Percentiles rank a stretch among this genome's conserved stretches.
Evolutionary conservation across 64 coral and sea anemone genomes (phyloP).

Genomic region (Dendrophyllia cribrosa): DNA sequence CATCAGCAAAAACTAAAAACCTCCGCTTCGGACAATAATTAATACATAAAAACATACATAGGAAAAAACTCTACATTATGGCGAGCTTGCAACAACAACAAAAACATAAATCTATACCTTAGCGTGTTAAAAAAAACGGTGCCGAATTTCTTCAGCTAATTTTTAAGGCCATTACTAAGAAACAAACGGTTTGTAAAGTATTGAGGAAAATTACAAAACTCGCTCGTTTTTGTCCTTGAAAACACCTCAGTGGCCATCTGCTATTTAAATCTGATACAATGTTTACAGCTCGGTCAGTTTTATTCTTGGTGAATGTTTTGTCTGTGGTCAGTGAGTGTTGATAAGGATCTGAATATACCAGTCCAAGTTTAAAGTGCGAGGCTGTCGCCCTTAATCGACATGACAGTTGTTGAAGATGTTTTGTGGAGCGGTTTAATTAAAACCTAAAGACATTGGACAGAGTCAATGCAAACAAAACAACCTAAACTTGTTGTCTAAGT

Average conservation of each 20-base stretch:
- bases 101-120: no score
- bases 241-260: neutral
- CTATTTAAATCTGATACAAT: neutral
- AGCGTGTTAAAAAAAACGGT: no score
- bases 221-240: neutral
- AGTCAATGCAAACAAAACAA: neutral
- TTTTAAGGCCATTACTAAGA: neutral
- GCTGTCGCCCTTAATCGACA: neutral
- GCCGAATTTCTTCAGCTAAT: no score
- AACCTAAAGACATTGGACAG: neutral
- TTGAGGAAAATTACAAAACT: neutral
- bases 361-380: neutral
- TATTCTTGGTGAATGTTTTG: neutral
- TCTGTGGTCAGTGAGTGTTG: neutral
- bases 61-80: no score
- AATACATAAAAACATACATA: no score
- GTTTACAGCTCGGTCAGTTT: neutral
- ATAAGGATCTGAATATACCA: conserved; percentile 13
- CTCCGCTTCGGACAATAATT: no score
- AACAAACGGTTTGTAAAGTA: neutral
- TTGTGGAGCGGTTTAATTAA: neutral
- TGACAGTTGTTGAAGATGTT: conserved; percentile 24
- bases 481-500: neutral
- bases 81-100: no score
- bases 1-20: no score